Evolutionary conservation across 2,888 invertebrate genomes (phyloP).

Genomic region (Hydrotaea diabolus): DNA sequence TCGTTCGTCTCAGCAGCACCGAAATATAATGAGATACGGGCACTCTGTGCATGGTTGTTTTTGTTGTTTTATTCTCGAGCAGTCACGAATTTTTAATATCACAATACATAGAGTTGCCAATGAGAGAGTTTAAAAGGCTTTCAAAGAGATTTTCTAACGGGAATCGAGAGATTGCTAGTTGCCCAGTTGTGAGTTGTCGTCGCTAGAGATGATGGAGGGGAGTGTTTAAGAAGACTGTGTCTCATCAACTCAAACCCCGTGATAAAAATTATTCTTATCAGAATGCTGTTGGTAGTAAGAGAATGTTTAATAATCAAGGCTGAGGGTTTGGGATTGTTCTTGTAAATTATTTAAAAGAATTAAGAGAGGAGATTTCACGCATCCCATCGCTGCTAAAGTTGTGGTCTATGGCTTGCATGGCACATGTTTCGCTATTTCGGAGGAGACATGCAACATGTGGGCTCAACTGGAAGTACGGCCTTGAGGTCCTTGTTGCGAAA

Average conservation of each 20-base stretch:
- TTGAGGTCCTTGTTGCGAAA: too few relatives aligned
- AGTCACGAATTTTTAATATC: conserved; percentile 59
- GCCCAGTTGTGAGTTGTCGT: neutral
- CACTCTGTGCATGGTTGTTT: conserved; percentile 71
- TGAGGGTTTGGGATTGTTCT: neutral
- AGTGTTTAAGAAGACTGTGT: neutral
- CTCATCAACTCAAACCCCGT: neutral
- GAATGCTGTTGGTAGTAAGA: neutral
- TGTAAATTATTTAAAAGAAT: neutral
- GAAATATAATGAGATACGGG: conserved; percentile 52
- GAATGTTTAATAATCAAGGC: neutral
- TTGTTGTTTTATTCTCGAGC: conserved; percentile 35
- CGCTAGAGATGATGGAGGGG: neutral
- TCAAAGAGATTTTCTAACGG: conserved; percentile 20
- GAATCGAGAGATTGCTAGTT: neutral
- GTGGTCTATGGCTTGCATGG: neutral
- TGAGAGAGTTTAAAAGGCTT: neutral
- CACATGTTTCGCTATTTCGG: neutral
- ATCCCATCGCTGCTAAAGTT: neutral
- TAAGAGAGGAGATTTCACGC: neutral
- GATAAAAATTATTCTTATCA: neutral
- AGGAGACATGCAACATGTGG: neutral
- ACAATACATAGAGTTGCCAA: conserved; percentile 43
- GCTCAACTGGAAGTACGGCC: neutral
- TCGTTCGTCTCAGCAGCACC: neutral